Base-by-base conservation (phyloP, 2,113 vertebrate species). In the Engystomops pustulosus region DNA sequence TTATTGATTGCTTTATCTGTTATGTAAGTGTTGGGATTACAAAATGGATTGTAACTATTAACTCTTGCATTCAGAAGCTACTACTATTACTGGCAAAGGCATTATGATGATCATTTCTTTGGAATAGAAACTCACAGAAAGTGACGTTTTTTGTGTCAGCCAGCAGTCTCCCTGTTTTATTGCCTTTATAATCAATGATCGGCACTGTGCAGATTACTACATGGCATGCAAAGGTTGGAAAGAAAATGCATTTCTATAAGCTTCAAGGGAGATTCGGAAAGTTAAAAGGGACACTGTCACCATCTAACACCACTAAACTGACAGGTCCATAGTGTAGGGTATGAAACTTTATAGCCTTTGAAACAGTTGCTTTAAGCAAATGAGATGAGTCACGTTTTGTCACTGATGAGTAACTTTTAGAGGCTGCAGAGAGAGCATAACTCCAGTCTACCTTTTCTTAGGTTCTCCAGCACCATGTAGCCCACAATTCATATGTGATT, bases 21-120 rank as follows among this genome's bases (percentile, higher is more conserved):
- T 77, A 58, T 38, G 34, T 44, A 78, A 78, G 51, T 78, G 53
- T 38, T 78, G 53, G 32, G 20, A 78, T 58, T 11, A 51, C 8
- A 76, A 53, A 38, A 41, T 58, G 34, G 32, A 58, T 41, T 53
- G 17, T 6, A 23, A 60, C 12, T 25, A 38, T 60, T 25, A 41
- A 14, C 6, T 41, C n/a, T 34, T 62, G 30, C 27, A 62, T 62
- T 65, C 62, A 34, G 32, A 67, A 20, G 62, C 62, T 7, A 20
- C 17, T 36, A 20, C 62, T 67, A 36, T 36, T 15, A 58, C 17
- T 51, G 55, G 20, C 38, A 25, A 14, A n/a, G 4, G 4, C 30
- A 6, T n/a, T 75, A 36, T 20, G 8, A 12, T 53, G 18, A 47
- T 76, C 14, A 18, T 10, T 17, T 53, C 0, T 25, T 11, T 51